Evolutionary conservation across 2,888 invertebrate species (phyloP).

Genomic region (Tetanocera ferruginea): DNA sequence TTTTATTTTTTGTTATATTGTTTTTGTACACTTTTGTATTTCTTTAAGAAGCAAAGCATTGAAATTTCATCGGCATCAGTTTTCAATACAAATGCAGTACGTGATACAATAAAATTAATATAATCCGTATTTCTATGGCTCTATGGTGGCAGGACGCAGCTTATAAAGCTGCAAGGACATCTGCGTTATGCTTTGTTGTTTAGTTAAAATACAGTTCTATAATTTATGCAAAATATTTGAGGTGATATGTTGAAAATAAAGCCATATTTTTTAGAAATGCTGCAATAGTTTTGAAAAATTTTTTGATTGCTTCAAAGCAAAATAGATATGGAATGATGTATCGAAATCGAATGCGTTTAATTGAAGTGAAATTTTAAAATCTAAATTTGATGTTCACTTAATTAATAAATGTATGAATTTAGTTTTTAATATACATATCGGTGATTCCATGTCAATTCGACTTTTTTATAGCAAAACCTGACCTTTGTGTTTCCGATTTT

Average conservation of each 20-base stretch:
- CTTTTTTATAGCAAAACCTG: no score
- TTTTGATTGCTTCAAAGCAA: no score
- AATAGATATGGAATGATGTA: no score
- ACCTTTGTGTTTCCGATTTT: no score
- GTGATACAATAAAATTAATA: slow-evolving; percentile 1
- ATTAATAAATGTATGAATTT: no score
- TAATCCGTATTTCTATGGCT: not conserved
- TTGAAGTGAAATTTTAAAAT: no score
- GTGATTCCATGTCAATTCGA: no score
- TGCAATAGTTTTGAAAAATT: no score
- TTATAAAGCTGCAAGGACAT: slow-evolving; percentile 33
- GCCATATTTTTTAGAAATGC: no score
- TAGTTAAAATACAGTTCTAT: slow-evolving; percentile 41
- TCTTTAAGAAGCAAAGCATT: slow-evolving; percentile 1
- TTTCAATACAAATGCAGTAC: slow-evolving; percentile 29
- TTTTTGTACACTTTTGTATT: not conserved
- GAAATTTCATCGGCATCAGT: slow-evolving; percentile 35
- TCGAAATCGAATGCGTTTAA: no score
- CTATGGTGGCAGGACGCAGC: not conserved
- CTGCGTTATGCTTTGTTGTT: slow-evolving; percentile 36
- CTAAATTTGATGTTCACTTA: no score
- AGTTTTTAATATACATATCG: no score
- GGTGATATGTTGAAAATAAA: not conserved
- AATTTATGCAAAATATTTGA: slow-evolving; percentile 46
- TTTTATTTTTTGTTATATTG: not conserved